Percentiles rank a stretch among this genome's conserved stretches.
phyloP scores from a whole-genome alignment of 64 coral and sea anemone genomes.

The Montipora efflorescens region DNA sequence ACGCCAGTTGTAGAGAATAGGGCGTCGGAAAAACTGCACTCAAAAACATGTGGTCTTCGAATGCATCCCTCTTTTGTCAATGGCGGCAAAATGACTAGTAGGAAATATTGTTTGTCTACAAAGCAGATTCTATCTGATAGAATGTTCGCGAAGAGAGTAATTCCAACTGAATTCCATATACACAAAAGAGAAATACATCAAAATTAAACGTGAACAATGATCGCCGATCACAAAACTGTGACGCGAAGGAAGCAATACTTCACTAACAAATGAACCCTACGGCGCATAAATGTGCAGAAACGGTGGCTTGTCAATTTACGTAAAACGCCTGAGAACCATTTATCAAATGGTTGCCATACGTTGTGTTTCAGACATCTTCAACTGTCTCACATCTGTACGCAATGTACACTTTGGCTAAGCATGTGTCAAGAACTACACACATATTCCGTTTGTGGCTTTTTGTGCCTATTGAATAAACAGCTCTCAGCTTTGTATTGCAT shows the following conservation, averaged over 20 bases:
- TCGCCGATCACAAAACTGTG: neutral
- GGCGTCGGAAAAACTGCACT: slow-evolving; percentile 23
- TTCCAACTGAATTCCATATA: neutral
- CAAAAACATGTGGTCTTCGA: neutral
- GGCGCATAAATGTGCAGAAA: neutral
- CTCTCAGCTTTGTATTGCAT: neutral
- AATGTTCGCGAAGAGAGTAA: neutral
- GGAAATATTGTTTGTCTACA: slow-evolving; percentile 8
- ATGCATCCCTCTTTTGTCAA: neutral
- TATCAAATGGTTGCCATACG: neutral
- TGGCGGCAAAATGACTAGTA: neutral
- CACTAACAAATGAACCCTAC: neutral
- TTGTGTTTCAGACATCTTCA: neutral
- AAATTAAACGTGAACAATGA: too few species aligned
- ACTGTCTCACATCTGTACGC: neutral
- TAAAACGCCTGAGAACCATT: neutral
- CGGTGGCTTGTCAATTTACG: neutral
- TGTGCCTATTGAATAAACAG: neutral
- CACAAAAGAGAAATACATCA: neutral
- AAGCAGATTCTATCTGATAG: neutral
- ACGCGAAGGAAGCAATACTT: neutral
- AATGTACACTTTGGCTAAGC: neutral
- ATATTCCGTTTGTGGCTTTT: neutral
- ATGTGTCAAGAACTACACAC: neutral
- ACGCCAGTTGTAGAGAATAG: neutral